phyloP scores from a whole-genome alignment of 2,888 invertebrate species.

The Drosophila nr. medialis region DNA sequence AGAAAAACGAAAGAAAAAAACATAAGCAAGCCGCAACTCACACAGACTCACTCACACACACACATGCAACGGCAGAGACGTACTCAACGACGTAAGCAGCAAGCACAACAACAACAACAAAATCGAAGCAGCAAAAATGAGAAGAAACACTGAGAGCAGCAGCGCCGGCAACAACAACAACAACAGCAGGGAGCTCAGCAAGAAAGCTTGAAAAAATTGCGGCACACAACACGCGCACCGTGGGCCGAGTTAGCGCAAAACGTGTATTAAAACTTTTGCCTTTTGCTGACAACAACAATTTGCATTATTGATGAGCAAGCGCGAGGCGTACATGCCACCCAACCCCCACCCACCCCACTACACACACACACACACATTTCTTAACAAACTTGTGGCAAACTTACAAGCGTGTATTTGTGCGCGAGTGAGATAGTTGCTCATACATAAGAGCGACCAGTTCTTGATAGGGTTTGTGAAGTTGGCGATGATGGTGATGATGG shows the following conservation, averaged over 20 bases:
- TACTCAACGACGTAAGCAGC: conserved; percentile 73
- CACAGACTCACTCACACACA: conserved; percentile 62
- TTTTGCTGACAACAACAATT: conserved; percentile 73
- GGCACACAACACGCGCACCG: conserved; percentile 81
- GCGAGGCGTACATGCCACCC: conserved; percentile 37
- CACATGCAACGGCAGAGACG: conserved; percentile 60
- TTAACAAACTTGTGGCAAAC: conserved; percentile 75
- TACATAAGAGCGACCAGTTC: conserved; percentile 42
- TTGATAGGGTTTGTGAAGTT: conserved; percentile 10
- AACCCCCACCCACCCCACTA: background rate
- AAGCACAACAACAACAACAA: conserved; percentile 49
- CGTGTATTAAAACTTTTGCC: conserved; percentile 58
- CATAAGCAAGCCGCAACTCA: conserved; percentile 79
- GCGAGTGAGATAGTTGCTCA: conserved; percentile 46
- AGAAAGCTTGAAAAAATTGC: conserved; percentile 77
- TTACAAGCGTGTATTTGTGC: conserved; percentile 48
- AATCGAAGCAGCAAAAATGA: conserved; percentile 69
- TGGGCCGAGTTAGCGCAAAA: conserved; percentile 56
- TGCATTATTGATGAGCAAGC: conserved; percentile 77
- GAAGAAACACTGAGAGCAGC: conserved; percentile 76
- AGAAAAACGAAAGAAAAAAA: conserved; percentile 56
- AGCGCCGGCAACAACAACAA: conserved; percentile 58
- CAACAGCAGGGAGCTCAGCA: conserved; percentile 52
- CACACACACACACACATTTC: conserved; percentile 47
- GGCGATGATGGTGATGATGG: conserved; percentile 1